Base-by-base conservation (phyloP, 2,797 vertebrate genomes). In the Prionace glauca region DNA sequence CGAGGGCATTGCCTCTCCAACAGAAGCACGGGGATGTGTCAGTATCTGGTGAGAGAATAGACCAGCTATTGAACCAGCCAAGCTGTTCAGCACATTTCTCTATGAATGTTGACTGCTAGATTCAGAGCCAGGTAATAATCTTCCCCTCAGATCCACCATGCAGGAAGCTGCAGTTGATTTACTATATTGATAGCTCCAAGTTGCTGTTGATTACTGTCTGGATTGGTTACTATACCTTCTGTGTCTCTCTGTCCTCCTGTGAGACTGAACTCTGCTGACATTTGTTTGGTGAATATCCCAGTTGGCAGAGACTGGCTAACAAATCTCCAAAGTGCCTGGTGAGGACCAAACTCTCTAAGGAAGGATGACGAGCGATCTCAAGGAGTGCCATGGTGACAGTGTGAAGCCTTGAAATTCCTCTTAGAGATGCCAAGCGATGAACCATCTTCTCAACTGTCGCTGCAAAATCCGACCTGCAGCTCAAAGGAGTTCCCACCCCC, bases 321-420 rank as follows among this genome's bases (percentile, higher is more conserved):
- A 99, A 96, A n/a, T 98, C 98, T 0, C 98, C 98, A 9, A 99
- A 97, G 96, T 99, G 98, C 9, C 97, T 97, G 0, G 98, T 97
- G 96, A 98, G 98, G 62, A 99, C 96, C 95, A 98, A 95, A 26
- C 97, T 97, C 1, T 98, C 98, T 1, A 99, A 97, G 0, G 98
- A 97, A 0, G 98, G 96, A 29, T 98, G 97, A 65, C 96, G 96
- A 1, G 98, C 96, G 95, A 98, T 81, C 96, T 97, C 97, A 0
- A 98, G 95, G 60, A 99, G 97, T 24, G 97, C 96, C 0, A 88
- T 96, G 0, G 98, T 97, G 69, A 97, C 97, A 22, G 96, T 96
- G 0, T 97, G 96, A 10, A 99, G 97, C 86, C 97, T 97, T 41
- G 95, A 97, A 18, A 96, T 95, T 0, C 77, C 96, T 0, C 50